Evolutionary conservation across 2,797 vertebrate genomes (phyloP).

Genomic region (Sebastes miniatus): DNA sequence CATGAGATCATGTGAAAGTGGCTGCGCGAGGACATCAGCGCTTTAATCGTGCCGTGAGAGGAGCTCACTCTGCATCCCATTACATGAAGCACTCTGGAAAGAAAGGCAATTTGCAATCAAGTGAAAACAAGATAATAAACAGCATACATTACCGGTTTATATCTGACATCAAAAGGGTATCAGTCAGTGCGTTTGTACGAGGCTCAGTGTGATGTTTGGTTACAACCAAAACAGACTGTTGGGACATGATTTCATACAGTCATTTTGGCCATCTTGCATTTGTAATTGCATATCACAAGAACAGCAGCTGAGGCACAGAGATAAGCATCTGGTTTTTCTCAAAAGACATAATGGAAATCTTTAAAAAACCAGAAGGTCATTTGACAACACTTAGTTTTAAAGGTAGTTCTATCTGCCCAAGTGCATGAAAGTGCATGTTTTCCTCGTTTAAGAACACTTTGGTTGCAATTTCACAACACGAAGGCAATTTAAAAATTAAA

Average conservation of each 20-base stretch:
- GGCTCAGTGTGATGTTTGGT: neutral
- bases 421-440: neutral
- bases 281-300: neutral
- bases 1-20: conserved; percentile 56
- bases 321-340: conserved; percentile 15
- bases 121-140: conserved; percentile 18
- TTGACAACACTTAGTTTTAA: neutral
- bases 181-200: neutral
- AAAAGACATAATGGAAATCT: neutral
- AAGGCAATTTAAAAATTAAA: no score
- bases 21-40: conserved; percentile 19
- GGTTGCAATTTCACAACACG: no score
- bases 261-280: conserved; percentile 2
- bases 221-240: neutral
- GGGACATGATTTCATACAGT: conserved; percentile 12
- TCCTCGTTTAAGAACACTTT: no score
- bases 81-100: conserved; percentile 5
- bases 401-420: neutral
- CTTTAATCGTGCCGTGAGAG: conserved; percentile 2
- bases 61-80: conserved; percentile 35
- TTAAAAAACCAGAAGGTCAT: conserved; percentile 14
- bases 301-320: neutral
- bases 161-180: conserved; percentile 3
- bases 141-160: neutral
- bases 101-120: conserved; percentile 31